Percentiles rank a stretch among this genome's conserved stretches.
phyloP scores from a whole-genome alignment of 2,797 vertebrate genomes.

The Scyliorhinus canicula region DNA sequence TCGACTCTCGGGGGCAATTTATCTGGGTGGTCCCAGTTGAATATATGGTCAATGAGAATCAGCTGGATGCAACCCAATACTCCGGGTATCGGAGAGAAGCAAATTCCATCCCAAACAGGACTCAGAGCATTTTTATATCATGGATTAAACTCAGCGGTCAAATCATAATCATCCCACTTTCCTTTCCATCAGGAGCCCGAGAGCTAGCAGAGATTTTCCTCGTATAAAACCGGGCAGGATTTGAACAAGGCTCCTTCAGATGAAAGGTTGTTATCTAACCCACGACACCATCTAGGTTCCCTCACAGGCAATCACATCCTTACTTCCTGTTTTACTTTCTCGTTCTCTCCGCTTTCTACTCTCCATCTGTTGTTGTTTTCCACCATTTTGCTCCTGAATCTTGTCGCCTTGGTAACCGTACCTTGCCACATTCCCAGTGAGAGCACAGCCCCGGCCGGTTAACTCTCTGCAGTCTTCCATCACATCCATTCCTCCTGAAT shows the following conservation, averaged over 20 bases:
- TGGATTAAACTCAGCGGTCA: background rate
- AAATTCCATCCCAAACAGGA: background rate
- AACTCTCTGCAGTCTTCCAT: background rate
- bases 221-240: background rate
- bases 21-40: too few species aligned
- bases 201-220: background rate
- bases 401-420: slow-evolving; percentile 8
- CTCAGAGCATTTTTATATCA: background rate
- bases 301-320: background rate
- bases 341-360: background rate
- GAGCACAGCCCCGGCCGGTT: background rate
- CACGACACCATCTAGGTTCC: too few species aligned
- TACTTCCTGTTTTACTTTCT: background rate
- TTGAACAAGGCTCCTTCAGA: background rate
- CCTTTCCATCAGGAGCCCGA: background rate
- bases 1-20: too few species aligned
- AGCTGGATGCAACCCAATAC: too few species aligned
- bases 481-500: background rate
- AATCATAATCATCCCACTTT: background rate
- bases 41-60: too few species aligned
- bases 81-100: background rate
- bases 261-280: background rate
- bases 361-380: slow-evolving; percentile 26
- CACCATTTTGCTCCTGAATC: slow-evolving; percentile 14
- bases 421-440: background rate